Percentiles rank a stretch among this genome's conserved stretches.
These are phyloP conservation scores for Cichladusa arquata DNA, from an alignment of 2,113 vertebrate species.

Conservation along the genomic window DNA sequence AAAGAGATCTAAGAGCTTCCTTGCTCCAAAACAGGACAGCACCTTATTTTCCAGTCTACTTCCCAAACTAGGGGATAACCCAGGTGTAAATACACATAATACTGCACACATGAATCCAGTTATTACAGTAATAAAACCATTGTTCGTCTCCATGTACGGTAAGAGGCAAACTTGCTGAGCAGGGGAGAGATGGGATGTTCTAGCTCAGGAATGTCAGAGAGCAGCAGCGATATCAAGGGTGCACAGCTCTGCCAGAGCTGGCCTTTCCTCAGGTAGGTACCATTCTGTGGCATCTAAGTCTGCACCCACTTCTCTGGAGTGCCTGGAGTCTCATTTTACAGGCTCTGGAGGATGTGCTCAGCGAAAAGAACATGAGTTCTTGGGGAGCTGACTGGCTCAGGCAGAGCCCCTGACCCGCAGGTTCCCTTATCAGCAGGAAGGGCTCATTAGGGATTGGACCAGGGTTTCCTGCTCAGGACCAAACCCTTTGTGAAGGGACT, in stretches of 20 bases:
- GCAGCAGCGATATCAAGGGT: neutral
- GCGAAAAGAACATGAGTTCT: conserved; percentile 4
- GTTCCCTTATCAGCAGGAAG: conserved; percentile 64
- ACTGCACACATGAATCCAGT: neutral
- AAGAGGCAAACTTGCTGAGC: neutral
- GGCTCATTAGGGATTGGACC: conserved; percentile 50
- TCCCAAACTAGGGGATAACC: neutral
- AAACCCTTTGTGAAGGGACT: conserved; percentile 24
- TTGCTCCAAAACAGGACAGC: neutral
- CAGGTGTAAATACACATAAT: neutral
- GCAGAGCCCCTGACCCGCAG: conserved; percentile 12
- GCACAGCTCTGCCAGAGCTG: neutral
- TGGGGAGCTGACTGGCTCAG: conserved; percentile 28
- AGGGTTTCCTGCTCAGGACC: conserved; percentile 66
- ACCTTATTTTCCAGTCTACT: neutral
- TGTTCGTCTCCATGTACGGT: neutral
- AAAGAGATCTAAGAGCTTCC: neutral
- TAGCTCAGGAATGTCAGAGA: neutral
- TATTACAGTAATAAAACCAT: neutral
- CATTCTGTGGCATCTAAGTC: neutral
- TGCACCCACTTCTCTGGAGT: neutral
- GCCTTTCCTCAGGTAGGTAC: neutral
- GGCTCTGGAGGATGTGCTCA: neutral
- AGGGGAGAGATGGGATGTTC: neutral
- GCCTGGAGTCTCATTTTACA: neutral